Evolutionary conservation across 2,888 invertebrate genomes (phyloP), one percentile per base, ranked within the genome.

Genomic region (Agonopterix subpropinquella): DNA sequence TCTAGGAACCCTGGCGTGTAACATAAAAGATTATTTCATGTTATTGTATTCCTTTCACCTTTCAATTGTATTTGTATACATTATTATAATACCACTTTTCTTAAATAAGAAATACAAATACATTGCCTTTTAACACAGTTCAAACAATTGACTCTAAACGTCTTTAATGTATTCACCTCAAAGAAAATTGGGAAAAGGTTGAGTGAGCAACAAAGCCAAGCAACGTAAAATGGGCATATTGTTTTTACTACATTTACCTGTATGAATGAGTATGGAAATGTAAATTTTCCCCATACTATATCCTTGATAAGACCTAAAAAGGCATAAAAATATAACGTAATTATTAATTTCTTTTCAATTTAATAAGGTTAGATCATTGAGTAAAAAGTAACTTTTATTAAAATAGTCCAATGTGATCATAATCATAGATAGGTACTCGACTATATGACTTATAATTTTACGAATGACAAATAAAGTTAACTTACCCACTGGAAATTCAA

Each of bases 401-500:
- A 7, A 28, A 28, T 5, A 28, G 28, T 28, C 28, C 7, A 28
- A 5, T 28, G 5, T 28, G 28, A n/a, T n/a, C n/a, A n/a, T n/a
- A n/a, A n/a, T n/a, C n/a, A n/a, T n/a, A n/a, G n/a, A 28, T 28
- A 28, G 28, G 4, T 28, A 28, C 2, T 18, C 18, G 18, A 18
- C 18, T 13, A 2, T 13, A 13, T 18, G 3, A 18, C 3, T 18
- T 18, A 18, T 18, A 18, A 37, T n/a, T 37, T 37, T 4, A 37
- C 37, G 18, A 37, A 37, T 37, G 28, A 28, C 5, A 28, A 28
- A 5, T 5, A 28, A 28, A 28, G 28, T 28, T 28, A 5, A 77
- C 86, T 91, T 78, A 93, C 93, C 92, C 49, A 89, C 73, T 53
- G 93, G 92, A 77, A 92, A 90, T 58, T 91, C 90, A 64, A 90